phyloP scores from a whole-genome alignment of 2,888 invertebrate species.

The Cheilosia grossa region DNA sequence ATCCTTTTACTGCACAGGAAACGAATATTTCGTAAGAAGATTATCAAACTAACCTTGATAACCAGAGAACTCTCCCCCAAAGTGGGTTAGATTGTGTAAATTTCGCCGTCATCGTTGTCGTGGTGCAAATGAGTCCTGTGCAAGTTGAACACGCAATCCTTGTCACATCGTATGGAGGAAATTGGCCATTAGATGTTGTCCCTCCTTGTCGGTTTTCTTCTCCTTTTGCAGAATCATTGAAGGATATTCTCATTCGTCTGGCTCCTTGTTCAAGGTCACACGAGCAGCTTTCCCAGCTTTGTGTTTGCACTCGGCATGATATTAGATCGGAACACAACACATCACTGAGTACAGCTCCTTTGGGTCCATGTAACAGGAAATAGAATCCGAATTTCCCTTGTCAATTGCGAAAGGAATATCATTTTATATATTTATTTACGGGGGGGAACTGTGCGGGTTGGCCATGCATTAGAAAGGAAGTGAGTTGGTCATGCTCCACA shows the following conservation, averaged over 20 bases:
- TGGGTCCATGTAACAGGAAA: constrained; percentile 52
- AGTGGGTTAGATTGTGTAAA: constrained; percentile 25
- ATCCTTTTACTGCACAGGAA: constrained; percentile 45
- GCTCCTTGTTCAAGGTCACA: constrained; percentile 61
- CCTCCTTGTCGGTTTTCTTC: background rate
- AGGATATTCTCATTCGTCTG: constrained; percentile 44
- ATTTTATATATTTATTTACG: background rate
- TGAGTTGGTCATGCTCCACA: constrained; percentile 62
- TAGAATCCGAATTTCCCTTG: constrained; percentile 66
- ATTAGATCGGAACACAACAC: constrained; percentile 70
- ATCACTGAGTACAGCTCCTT: constrained; percentile 58
- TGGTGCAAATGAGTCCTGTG: constrained; percentile 46
- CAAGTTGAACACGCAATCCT: constrained; percentile 61
- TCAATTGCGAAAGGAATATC: constrained; percentile 52
- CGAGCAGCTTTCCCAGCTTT: constrained; percentile 18
- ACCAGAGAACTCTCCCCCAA: constrained; percentile 21
- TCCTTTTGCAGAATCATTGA: constrained; percentile 6
- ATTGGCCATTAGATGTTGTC: constrained; percentile 59
- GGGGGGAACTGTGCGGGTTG: constrained; percentile 2
- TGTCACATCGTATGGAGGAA: constrained; percentile 68
- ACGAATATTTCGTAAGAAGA: constrained; percentile 11
- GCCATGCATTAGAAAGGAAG: constrained; percentile 25
- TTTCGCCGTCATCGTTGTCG: constrained; percentile 24
- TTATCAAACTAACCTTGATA: constrained; percentile 45
- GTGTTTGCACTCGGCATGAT: constrained; percentile 52